These are phyloP conservation scores for Ornithorhynchus anatinus DNA, from an alignment of 2,113 vertebrate species.

Conservation along the genomic window DNA sequence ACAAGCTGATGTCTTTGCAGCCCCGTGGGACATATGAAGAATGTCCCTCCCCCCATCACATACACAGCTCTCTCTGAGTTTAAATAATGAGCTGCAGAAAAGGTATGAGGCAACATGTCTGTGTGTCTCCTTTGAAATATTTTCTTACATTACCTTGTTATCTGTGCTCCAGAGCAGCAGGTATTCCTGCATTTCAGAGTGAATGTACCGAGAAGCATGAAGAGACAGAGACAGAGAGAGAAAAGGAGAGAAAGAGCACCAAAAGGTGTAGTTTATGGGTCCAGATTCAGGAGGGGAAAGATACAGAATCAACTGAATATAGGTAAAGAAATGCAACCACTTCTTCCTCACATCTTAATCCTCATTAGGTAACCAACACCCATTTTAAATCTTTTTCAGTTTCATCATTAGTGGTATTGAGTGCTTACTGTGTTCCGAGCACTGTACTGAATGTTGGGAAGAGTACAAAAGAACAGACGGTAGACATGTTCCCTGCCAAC, in stretches of 20 bases:
- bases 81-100: conserved; percentile 65
- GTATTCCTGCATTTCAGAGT: conserved; percentile 41
- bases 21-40: conserved; percentile 65
- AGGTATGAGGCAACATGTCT: conserved; percentile 56
- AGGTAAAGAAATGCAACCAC: not conserved
- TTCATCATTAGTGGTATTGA: too few species aligned
- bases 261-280: not conserved
- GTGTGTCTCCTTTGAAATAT: conserved; percentile 62
- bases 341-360: too few species aligned
- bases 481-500: too few species aligned
- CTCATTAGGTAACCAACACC: too few species aligned
- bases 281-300: not conserved
- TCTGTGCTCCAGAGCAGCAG: conserved; percentile 53
- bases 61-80: conserved; percentile 37
- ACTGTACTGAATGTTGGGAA: too few species aligned
- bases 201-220: conserved; percentile 32
- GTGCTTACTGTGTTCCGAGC: too few species aligned
- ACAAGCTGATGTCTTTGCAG: conserved; percentile 56
- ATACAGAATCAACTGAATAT: not conserved
- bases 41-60: conserved; percentile 40
- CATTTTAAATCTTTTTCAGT: too few species aligned
- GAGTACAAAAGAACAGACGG: too few species aligned
- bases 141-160: conserved; percentile 60
- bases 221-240: too few species aligned
- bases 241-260: not conserved